Base-by-base conservation (phyloP, 2,797 vertebrate species). In the Denticeps clupeoides region DNA sequence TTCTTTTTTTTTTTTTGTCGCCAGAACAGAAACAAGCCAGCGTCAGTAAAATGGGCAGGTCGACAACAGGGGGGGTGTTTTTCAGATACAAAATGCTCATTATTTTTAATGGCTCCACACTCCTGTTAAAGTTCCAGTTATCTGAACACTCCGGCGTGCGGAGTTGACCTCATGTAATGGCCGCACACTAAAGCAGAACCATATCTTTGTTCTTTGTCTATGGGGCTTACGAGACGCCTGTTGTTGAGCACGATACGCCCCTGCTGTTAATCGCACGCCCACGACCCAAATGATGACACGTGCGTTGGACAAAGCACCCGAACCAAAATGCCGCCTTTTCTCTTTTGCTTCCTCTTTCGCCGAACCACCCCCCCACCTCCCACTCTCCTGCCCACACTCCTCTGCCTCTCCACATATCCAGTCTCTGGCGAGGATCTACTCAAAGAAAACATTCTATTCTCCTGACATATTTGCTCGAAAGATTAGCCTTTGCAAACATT, bases 71-170 rank as follows among this genome's bases (percentile, higher is more conserved):
- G 58, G 26, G 33, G 45, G 47, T 10, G 44, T 49, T 55, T 57
- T 45, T 45, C n/a, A n/a, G n/a, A n/a, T n/a, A n/a, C n/a, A n/a
- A n/a, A n/a, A n/a, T n/a, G n/a, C 77, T 87, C 80, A 85, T 92
- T 89, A 87, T 89, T 89, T 90, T 89, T 89, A 88, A 89, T 80
- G 83, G 71, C 79, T 79, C 75, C 74, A 71, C 83, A 81, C 87
- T 81, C 78, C 77, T 84, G 74, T 80, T 77, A 80, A 77, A 58
- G 77, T 56, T 77, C 70, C 72, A 82, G n/a, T n/a, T n/a, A 83
- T 89, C 79, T 80, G 74, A 55, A 66, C 70, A 73, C 69, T 82
- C 74, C 69, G 63, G 66, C 71, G 68, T 70, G 71, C 74, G 75
- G 73, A 73, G 73, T 75, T 77, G 57, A 70, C 66, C 78, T 74